Conservation (phyloP, 2,113 vertebrate species). For the Hemiscyllium ocellatum region DNA sequence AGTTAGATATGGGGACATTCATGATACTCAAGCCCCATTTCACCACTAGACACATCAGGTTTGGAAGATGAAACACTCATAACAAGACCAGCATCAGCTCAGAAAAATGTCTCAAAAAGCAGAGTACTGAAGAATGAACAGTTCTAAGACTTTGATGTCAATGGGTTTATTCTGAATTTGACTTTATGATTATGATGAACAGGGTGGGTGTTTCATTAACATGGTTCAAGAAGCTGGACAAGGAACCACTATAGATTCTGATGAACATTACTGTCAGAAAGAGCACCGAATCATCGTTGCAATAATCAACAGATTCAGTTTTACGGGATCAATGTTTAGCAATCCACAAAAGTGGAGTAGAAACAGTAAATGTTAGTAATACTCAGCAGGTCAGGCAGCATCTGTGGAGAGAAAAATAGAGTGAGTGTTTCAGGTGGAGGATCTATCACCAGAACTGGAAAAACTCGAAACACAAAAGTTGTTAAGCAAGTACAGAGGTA, state of each 20-base stretch:
- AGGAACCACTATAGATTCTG: background rate
- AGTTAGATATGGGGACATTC: background rate
- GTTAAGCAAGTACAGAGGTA: background rate
- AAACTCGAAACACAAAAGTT: background rate
- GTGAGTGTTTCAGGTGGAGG: background rate
- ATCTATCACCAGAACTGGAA: background rate
- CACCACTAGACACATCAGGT: background rate
- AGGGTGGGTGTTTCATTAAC: background rate
- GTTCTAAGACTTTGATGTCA: background rate
- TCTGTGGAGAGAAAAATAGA: constrained; percentile 18
- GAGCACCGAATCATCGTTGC: background rate
- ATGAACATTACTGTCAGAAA: background rate
- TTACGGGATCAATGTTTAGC: background rate
- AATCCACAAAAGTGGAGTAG: background rate
- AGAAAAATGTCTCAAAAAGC: background rate
- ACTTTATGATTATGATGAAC: background rate
- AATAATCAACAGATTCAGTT: background rate
- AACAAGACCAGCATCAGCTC: background rate
- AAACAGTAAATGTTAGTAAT: background rate
- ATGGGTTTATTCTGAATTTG: background rate
- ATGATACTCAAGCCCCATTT: background rate
- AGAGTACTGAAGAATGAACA: background rate
- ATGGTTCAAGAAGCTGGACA: background rate
- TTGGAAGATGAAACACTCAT: background rate
- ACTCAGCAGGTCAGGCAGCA: constrained; percentile 23